Evolutionary conservation across 2,113 vertebrate genomes (phyloP).

Genomic region (Gavia stellata): DNA sequence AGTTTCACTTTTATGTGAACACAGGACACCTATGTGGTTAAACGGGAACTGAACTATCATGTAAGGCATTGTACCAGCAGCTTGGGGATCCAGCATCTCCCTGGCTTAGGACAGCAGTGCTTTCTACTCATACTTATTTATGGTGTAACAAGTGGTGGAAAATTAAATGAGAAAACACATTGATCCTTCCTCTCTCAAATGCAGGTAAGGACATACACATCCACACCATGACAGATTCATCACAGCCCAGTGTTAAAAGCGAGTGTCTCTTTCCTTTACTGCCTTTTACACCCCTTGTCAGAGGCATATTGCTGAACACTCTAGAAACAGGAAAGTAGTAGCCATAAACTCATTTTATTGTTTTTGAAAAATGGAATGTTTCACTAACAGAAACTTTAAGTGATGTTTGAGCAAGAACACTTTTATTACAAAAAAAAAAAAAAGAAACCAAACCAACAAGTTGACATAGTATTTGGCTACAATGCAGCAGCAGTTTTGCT

Average conservation of each 20-base stretch:
- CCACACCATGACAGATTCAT: fast-evolving
- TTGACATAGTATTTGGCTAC: slow-evolving; percentile 27
- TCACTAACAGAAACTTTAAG: slow-evolving; percentile 62
- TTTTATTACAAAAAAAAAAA: background rate
- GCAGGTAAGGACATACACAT: background rate
- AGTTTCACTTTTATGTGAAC: background rate
- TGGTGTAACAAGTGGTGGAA: no score
- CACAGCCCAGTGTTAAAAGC: background rate
- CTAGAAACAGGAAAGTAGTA: background rate
- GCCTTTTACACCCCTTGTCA: fast-evolving
- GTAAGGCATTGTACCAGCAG: background rate
- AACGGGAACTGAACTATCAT: background rate
- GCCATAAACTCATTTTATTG: slow-evolving; percentile 63
- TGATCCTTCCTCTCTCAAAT: background rate
- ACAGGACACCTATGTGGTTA: background rate
- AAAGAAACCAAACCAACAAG: background rate
- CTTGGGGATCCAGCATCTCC: background rate
- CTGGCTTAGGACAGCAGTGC: no score
- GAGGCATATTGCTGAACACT: background rate
- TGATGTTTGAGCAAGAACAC: slow-evolving; percentile 17
- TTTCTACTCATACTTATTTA: background rate
- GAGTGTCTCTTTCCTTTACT: background rate
- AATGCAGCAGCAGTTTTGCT: background rate
- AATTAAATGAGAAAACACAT: background rate
- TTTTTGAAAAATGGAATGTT: slow-evolving; percentile 72